Conservation (phyloP, 2,888 invertebrate genomes). For the Priocnemis perturbator region DNA sequence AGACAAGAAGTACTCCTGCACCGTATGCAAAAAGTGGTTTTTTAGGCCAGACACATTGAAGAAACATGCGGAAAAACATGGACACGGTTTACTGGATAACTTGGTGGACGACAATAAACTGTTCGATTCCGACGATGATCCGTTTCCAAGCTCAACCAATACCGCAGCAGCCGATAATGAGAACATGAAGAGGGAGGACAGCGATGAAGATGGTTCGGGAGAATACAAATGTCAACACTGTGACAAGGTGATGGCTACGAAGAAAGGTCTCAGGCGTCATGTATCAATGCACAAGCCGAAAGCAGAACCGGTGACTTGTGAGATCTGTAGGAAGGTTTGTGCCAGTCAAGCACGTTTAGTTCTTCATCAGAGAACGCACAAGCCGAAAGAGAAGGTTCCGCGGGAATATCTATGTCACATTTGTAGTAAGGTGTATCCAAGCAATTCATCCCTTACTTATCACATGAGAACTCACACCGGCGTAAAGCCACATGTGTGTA, state of each 20-base stretch:
- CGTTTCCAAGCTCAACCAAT: constrained; percentile 45
- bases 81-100: constrained; percentile 71
- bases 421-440: constrained; percentile 73
- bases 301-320: constrained; percentile 71
- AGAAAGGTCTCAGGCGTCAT: constrained; percentile 71
- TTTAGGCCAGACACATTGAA: constrained; percentile 72
- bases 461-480: constrained; percentile 74
- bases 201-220: constrained; percentile 61
- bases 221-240: constrained; percentile 73
- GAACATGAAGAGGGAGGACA: constrained; percentile 59
- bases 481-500: constrained; percentile 72
- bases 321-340: constrained; percentile 72
- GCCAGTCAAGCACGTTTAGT: constrained; percentile 71
- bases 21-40: constrained; percentile 73
- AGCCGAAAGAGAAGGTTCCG: constrained; percentile 72
- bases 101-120: constrained; percentile 69
- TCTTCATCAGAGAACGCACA: constrained; percentile 72
- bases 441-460: constrained; percentile 73
- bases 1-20: constrained; percentile 73
- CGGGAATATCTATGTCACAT: constrained; percentile 73
- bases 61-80: constrained; percentile 73
- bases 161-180: constrained; percentile 42
- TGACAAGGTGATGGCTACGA: constrained; percentile 72
- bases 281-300: constrained; percentile 73
- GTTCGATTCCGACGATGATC: constrained; percentile 71